A percentile compares a stretch with the other conserved stretches of the same genome.
phyloP scores from a whole-genome alignment of 2,113 vertebrate genomes.

The Spea multiplicata region DNA sequence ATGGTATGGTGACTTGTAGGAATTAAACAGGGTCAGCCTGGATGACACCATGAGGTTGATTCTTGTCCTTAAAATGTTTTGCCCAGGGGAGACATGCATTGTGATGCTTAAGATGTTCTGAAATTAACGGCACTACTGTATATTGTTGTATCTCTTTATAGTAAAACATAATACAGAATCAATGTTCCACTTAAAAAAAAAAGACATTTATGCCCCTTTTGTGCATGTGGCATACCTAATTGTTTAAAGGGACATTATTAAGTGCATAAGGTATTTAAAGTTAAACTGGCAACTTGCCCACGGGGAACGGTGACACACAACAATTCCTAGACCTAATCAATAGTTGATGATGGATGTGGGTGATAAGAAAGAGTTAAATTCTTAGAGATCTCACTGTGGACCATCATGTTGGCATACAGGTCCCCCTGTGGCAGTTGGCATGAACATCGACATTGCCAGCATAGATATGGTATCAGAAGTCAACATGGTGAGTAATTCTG shows the following conservation, averaged over 20 bases:
- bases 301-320: neutral
- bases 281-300: neutral
- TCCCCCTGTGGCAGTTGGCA: conserved; percentile 90
- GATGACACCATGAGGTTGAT: neutral
- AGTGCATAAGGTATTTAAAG: no score
- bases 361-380: conserved; percentile 60
- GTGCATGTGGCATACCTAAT: no score
- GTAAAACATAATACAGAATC: no score
- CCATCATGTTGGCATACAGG: conserved; percentile 74
- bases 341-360: neutral
- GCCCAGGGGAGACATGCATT: no score
- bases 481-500: conserved; percentile 90
- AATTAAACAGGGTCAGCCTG: neutral
- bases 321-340: neutral
- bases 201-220: no score
- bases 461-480: conserved; percentile 99
- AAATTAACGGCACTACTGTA: no score
- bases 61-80: neutral
- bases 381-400: conserved; percentile 59
- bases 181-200: no score
- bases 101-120: no score
- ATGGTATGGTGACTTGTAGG: neutral
- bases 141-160: no score
- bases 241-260: neutral
- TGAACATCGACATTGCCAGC: conserved; percentile 98